phyloP scores from a whole-genome alignment of 2,113 vertebrate genomes.

The Montifringilla adamsi region DNA sequence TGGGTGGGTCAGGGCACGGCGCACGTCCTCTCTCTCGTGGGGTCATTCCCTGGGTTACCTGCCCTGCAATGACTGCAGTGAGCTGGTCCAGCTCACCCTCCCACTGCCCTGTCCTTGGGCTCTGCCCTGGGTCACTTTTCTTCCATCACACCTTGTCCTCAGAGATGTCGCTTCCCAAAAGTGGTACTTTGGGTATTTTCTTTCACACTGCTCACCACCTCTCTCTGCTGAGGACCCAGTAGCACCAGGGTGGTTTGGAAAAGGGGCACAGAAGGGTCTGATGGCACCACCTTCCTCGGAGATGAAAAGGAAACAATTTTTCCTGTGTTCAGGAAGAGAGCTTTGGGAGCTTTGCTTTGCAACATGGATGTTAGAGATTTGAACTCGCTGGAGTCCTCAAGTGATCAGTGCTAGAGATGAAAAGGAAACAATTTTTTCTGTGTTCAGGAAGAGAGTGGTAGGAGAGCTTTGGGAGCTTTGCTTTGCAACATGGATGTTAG shows the following conservation, averaged over 20 bases:
- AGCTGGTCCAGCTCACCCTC: neutral
- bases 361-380: neutral
- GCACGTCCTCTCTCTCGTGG: rapidly evolving
- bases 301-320: neutral
- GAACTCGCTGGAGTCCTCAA: neutral
- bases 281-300: neutral
- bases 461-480: neutral
- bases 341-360: neutral
- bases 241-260: neutral
- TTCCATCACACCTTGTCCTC: neutral
- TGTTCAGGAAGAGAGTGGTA: neutral
- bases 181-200: neutral
- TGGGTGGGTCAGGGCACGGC: neutral
- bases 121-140: too few relatives aligned
- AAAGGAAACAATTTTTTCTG: neutral
- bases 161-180: neutral
- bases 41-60: neutral
- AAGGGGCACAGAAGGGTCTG: neutral
- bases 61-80: rapidly evolving
- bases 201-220: rapidly evolving
- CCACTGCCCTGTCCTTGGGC: neutral
- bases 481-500: neutral
- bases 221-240: rapidly evolving
- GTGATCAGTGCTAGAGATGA: neutral
- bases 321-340: neutral